These are phyloP conservation scores for Diploscapter pachys DNA, from an alignment of 1,140 invertebrate genomes.

Conservation along the genomic window DNA sequence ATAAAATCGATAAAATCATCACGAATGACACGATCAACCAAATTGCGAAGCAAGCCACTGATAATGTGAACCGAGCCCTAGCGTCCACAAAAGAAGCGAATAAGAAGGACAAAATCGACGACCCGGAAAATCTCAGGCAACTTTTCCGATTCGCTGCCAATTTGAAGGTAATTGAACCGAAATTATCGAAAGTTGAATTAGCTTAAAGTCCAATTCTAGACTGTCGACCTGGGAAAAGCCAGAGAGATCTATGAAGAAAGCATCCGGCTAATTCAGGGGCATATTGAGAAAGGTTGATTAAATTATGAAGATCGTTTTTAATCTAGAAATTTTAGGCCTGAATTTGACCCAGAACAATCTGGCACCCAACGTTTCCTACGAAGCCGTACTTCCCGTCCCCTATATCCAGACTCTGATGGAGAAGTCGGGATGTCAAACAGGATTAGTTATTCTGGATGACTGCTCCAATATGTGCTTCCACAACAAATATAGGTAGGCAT, in stretches of 20 bases:
- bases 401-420: conserved; percentile 59
- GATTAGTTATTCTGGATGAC: conserved; percentile 37
- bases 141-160: conserved; percentile 51
- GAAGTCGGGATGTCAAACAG: conserved; percentile 48
- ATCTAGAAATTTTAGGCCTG: conserved; percentile 32
- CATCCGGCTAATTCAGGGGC: conserved; percentile 53
- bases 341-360: conserved; percentile 40
- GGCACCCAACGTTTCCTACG: conserved; percentile 54
- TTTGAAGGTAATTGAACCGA: conserved; percentile 38
- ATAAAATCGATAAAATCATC: conserved; percentile 44
- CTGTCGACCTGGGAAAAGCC: conserved; percentile 50
- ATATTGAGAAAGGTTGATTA: conserved; percentile 46
- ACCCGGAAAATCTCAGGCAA: conserved; percentile 46
- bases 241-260: conserved; percentile 57
- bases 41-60: conserved; percentile 52
- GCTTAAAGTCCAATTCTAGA: not conserved
- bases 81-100: conserved; percentile 38
- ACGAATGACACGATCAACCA: conserved; percentile 39
- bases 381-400: conserved; percentile 54
- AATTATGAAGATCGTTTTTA: not conserved
- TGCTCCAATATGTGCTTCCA: conserved; percentile 58
- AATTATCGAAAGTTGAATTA: not conserved
- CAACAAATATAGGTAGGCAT: conserved; percentile 46
- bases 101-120: conserved; percentile 44
- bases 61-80: conserved; percentile 44